phyloP scores from a whole-genome alignment of 2,888 invertebrate genomes.

The Hedya salicella region DNA sequence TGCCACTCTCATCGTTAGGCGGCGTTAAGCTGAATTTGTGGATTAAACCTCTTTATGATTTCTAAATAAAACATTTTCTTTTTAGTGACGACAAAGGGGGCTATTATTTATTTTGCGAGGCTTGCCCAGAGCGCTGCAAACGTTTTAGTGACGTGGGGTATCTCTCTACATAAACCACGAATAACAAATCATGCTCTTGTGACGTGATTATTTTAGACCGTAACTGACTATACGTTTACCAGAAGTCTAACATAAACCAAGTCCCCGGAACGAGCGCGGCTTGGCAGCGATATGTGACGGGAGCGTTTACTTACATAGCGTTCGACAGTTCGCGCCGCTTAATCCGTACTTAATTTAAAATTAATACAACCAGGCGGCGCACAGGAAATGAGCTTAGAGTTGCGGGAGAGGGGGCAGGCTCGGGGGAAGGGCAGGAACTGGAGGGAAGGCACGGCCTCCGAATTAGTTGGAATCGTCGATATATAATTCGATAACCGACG shows the following conservation, averaged over 20 bases:
- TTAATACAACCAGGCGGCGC: conserved; percentile 89
- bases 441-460: conserved; percentile 54
- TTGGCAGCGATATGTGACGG: conserved; percentile 22
- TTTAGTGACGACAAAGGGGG: conserved; percentile 20
- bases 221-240: no score
- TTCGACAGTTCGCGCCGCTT: conserved; percentile 62
- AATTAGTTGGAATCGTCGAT: conserved; percentile 69
- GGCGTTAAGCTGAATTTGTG: conserved; percentile 58
- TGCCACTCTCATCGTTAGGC: conserved; percentile 67
- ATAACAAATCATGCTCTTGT: no score
- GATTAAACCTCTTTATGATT: conserved; percentile 60
- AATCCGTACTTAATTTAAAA: conserved; percentile 88
- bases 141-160: no score
- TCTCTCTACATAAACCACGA: no score
- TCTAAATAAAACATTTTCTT: conserved; percentile 31
- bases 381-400: conserved; percentile 89
- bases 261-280: neutral
- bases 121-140: no score
- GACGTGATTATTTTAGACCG: no score
- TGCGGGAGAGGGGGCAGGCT: conserved; percentile 58
- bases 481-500: conserved; percentile 64
- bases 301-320: conserved; percentile 55
- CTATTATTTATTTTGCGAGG: neutral
- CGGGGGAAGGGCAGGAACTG: conserved; percentile 46
- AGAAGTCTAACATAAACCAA: conserved; percentile 3